A percentile compares a stretch with the other conserved stretches of the same genome.
These are phyloP conservation scores for Petrosia ficiformis DNA, from an alignment of 37 sponge, comb jelly and placozoan genomes.

Conservation along the genomic window DNA sequence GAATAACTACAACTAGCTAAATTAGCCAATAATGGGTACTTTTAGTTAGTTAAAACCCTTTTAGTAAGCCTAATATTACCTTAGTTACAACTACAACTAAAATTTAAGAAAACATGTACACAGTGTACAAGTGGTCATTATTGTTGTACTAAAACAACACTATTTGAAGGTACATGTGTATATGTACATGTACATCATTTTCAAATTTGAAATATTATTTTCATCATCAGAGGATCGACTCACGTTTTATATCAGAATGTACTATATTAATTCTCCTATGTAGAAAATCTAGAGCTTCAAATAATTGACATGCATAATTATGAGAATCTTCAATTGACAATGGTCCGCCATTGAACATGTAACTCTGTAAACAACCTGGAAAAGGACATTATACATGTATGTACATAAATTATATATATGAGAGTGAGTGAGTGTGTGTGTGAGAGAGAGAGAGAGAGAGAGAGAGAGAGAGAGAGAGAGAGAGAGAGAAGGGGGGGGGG, in stretches of 20 bases:
- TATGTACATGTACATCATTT: background rate
- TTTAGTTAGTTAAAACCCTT: no score
- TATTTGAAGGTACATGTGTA: no score
- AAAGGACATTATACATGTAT: background rate
- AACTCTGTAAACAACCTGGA: conserved; percentile 47
- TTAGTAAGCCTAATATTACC: no score
- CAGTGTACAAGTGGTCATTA: background rate
- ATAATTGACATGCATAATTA: conserved; percentile 57
- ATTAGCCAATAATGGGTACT: no score
- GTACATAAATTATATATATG: background rate
- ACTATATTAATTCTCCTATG: conserved; percentile 38
- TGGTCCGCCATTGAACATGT: conserved; percentile 37
- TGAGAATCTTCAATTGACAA: conserved; percentile 22
- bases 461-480: background rate
- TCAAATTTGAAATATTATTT: no score
- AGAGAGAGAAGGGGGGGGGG: no score
- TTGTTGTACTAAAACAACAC: no score
- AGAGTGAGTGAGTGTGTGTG: background rate
- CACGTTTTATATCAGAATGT: conserved; percentile 72
- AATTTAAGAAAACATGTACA: background rate
- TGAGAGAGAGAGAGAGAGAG: background rate
- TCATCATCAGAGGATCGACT: no score
- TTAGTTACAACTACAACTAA: no score
- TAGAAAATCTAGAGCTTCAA: conserved; percentile 64
- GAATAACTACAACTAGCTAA: no score